phyloP scores from a whole-genome alignment of 2,797 vertebrate species.

The Orestias chungarensis region DNA sequence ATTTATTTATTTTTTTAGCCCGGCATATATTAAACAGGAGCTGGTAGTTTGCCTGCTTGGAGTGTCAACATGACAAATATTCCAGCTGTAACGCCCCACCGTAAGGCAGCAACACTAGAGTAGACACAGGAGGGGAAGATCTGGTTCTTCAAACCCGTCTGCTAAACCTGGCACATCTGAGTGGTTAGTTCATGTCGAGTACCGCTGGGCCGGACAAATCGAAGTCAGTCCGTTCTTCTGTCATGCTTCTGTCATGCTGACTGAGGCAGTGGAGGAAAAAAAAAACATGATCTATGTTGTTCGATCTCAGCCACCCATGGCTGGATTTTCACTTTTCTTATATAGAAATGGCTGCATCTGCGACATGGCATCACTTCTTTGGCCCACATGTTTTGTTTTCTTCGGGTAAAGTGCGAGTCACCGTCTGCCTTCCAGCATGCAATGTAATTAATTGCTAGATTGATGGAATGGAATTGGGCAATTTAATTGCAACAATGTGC shows the following conservation, averaged over 20 bases:
- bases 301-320: not conserved
- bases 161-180: conserved; percentile 23
- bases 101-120: conserved; percentile 1
- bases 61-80: not conserved
- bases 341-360: not conserved
- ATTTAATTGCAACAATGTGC: not conserved
- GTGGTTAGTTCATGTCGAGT: conserved; percentile 3
- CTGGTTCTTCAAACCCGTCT: conserved; percentile 6
- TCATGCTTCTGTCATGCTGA: not conserved
- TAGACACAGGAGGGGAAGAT: conserved; percentile 11
- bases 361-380: not conserved
- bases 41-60: not conserved
- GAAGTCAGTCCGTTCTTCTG: conserved; percentile 10
- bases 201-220: not conserved
- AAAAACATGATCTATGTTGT: not conserved
- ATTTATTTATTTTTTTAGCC: not conserved
- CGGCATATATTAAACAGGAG: not conserved
- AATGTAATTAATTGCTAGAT: conserved; percentile 6
- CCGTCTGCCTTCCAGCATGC: not conserved
- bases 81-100: not conserved
- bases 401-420: conserved; percentile 16
- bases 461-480: not conserved
- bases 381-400: conserved; percentile 2
- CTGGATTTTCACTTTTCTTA: conserved; percentile 3
- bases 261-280: not conserved